phyloP scores from a whole-genome alignment of 1,140 invertebrate species.

The Pissodes strobi region DNA sequence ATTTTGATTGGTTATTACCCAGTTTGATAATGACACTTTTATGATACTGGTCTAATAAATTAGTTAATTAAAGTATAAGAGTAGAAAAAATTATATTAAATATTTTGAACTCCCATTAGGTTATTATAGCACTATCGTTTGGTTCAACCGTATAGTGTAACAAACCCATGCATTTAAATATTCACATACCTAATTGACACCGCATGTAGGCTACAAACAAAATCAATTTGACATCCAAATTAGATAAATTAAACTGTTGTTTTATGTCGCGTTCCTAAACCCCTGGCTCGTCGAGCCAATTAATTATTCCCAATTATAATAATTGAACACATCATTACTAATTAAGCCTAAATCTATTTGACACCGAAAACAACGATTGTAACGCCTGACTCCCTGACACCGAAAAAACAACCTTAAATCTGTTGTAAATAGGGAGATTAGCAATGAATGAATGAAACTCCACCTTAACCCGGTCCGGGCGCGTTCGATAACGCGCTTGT shows the following conservation, averaged over 20 bases:
- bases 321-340: constrained; percentile 56
- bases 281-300: constrained; percentile 47
- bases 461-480: constrained; percentile 13
- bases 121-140: no score
- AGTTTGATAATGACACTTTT: no score
- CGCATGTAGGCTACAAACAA: constrained; percentile 30
- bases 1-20: no score
- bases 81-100: no score
- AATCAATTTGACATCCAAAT: constrained; percentile 41
- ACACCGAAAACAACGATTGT: constrained; percentile 37
- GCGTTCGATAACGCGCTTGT: not conserved
- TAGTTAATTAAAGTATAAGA: no score
- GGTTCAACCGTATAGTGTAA: no score
- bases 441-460: constrained; percentile 32
- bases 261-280: constrained; percentile 43
- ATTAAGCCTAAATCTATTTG: constrained; percentile 53
- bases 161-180: constrained; percentile 18
- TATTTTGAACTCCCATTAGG: no score
- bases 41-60: no score
- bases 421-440: constrained; percentile 31
- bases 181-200: constrained; percentile 25
- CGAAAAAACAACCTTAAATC: constrained; percentile 34
- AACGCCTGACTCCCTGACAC: constrained; percentile 42
- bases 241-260: constrained; percentile 44
- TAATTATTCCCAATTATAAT: constrained; percentile 54